Percentiles rank a stretch among this genome's conserved stretches.
Conservation (phyloP, 2,113 vertebrate species). For the Dromas ardeola region DNA sequence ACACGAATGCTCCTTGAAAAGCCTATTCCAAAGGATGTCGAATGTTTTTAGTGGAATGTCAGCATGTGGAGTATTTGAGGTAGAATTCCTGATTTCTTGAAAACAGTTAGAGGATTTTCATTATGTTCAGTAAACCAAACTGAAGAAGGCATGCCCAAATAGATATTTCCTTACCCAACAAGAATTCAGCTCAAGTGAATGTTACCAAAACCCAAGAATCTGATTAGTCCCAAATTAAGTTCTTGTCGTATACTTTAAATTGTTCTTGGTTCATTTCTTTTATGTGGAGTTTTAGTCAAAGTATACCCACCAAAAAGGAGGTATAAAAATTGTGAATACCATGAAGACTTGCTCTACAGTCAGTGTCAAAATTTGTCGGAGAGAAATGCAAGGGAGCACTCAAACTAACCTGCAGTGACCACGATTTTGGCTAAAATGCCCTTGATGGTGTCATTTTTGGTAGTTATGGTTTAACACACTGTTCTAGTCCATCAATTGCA, state of each 20-base stretch:
- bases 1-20: background rate
- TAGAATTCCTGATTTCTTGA: background rate
- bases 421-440: background rate
- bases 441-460: background rate
- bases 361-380: background rate
- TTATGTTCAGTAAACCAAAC: background rate
- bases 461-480: accelerated
- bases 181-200: background rate
- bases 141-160: background rate
- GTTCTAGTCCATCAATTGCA: background rate
- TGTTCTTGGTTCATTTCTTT: background rate
- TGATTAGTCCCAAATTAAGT: background rate
- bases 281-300: background rate
- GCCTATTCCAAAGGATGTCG: background rate
- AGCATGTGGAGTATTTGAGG: background rate
- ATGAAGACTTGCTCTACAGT: background rate
- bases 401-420: background rate
- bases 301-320: background rate
- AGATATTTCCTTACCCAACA: background rate
- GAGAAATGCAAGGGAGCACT: background rate
- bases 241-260: background rate
- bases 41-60: background rate
- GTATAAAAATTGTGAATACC: background rate
- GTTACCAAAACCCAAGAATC: background rate
- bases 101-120: background rate